These are phyloP conservation scores for Muscina levida DNA, from an alignment of 2,888 invertebrate genomes.

Conservation along the genomic window DNA sequence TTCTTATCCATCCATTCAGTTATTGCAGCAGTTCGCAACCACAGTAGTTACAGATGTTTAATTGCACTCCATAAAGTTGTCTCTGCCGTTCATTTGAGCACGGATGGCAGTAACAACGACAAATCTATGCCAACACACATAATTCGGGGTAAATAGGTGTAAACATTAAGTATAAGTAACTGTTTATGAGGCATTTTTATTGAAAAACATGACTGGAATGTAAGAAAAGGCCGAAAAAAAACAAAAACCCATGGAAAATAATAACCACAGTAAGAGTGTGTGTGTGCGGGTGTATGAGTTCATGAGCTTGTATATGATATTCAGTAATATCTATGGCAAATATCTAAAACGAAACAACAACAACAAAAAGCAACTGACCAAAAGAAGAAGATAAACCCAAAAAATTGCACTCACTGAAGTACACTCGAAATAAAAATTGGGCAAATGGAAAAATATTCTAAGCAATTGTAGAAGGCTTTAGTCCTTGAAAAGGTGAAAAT, in stretches of 20 bases:
- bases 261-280: not conserved
- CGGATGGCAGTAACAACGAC: not conserved
- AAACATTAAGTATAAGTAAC: slow-evolving; percentile 38
- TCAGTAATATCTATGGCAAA: too few species aligned
- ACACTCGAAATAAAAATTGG: slow-evolving; percentile 22
- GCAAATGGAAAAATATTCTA: too few species aligned
- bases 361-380: not conserved
- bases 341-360: too few species aligned
- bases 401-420: slow-evolving; percentile 6
- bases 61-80: slow-evolving; percentile 2
- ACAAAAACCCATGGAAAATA: slow-evolving; percentile 20
- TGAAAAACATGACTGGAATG: slow-evolving; percentile 54
- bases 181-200: slow-evolving; percentile 43
- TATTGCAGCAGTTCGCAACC: too few species aligned
- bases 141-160: slow-evolving; percentile 40
- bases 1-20: not conserved
- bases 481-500: too few species aligned
- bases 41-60: slow-evolving; percentile 5
- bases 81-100: not conserved
- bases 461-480: too few species aligned
- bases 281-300: too few species aligned
- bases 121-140: slow-evolving; percentile 7
- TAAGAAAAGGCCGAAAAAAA: slow-evolving; percentile 44
- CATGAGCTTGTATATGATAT: too few species aligned
- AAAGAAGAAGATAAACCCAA: not conserved